Percentiles rank a stretch among this genome's conserved stretches.
phyloP scores from a whole-genome alignment of 2,888 invertebrate genomes.

The Nephrotoma flavescens region DNA sequence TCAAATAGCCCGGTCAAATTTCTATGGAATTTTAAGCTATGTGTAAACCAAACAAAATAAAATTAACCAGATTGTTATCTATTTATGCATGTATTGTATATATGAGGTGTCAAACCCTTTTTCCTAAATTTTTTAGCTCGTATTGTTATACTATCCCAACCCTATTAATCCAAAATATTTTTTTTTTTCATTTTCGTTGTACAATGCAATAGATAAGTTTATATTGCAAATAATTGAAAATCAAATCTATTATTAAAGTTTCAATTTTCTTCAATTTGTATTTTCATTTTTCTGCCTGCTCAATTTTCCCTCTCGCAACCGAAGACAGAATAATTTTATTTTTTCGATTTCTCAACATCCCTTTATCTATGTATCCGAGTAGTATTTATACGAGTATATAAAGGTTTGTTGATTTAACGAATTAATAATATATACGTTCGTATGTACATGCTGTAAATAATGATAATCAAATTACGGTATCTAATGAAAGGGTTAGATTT shows the following conservation, averaged over 20 bases:
- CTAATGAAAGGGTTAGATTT: constrained; percentile 1
- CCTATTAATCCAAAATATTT: not conserved
- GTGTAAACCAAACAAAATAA: not conserved
- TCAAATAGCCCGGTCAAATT: not conserved
- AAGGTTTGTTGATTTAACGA: not conserved
- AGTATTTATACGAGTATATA: not conserved
- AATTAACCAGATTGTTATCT: not conserved
- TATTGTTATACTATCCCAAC: not conserved
- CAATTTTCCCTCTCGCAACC: not conserved
- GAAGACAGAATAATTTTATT: not conserved
- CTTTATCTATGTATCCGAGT: not conserved
- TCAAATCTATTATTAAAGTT: not conserved
- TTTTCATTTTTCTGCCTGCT: not conserved
- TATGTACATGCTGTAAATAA: constrained; percentile 2
- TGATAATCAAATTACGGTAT: constrained; percentile 5
- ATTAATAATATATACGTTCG: not conserved
- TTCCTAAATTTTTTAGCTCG: not conserved
- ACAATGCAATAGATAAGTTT: not conserved
- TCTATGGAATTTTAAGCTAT: not conserved
- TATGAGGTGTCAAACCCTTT: not conserved
- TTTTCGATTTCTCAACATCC: not conserved
- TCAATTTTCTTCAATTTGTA: not conserved
- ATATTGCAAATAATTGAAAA: not conserved
- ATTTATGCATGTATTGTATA: not conserved
- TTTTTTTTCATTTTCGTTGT: not conserved